phyloP scores from a whole-genome alignment of 1,140 invertebrate genomes.

The Trachelipus rathkii region DNA sequence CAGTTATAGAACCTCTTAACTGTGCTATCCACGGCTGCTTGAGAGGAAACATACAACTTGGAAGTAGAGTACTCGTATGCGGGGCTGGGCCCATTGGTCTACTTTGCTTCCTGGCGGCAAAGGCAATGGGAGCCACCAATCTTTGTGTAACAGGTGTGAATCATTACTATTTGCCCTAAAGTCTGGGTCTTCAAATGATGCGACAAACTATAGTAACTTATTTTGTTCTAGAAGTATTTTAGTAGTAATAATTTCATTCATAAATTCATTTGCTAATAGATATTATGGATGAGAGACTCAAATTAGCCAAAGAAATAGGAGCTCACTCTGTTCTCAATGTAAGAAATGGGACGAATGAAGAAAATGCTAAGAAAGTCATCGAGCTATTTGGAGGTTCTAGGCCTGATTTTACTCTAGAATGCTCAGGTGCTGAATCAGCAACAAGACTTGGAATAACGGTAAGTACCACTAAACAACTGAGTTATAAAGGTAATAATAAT shows the following conservation, averaged over 20 bases:
- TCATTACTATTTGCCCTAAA: background rate
- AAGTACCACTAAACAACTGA: constrained; percentile 32
- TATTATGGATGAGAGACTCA: constrained; percentile 66
- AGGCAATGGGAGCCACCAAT: constrained; percentile 78
- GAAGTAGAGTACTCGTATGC: constrained; percentile 72
- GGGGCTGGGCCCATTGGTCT: constrained; percentile 91
- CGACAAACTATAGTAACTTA: too few relatives aligned
- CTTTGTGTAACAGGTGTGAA: constrained; percentile 73
- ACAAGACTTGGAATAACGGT: constrained; percentile 72
- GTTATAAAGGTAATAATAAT: too few relatives aligned
- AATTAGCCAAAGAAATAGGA: constrained; percentile 75
- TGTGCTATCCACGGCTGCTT: constrained; percentile 87
- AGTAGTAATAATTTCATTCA: too few relatives aligned
- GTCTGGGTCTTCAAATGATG: too few relatives aligned
- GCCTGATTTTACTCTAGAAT: constrained; percentile 80
- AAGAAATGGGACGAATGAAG: constrained; percentile 51
- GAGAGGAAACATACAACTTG: constrained; percentile 66
- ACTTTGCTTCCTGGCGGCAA: constrained; percentile 73
- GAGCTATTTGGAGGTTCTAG: constrained; percentile 59
- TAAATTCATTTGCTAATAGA: constrained; percentile 55
- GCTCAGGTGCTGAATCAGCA: constrained; percentile 75
- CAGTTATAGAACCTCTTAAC: constrained; percentile 82
- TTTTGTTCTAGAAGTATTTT: too few relatives aligned
- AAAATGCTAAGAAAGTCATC: constrained; percentile 59
- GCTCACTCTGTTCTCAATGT: constrained; percentile 68